Conservation (phyloP, 2,113 vertebrate genomes). For the Neoarius graeffei region DNA sequence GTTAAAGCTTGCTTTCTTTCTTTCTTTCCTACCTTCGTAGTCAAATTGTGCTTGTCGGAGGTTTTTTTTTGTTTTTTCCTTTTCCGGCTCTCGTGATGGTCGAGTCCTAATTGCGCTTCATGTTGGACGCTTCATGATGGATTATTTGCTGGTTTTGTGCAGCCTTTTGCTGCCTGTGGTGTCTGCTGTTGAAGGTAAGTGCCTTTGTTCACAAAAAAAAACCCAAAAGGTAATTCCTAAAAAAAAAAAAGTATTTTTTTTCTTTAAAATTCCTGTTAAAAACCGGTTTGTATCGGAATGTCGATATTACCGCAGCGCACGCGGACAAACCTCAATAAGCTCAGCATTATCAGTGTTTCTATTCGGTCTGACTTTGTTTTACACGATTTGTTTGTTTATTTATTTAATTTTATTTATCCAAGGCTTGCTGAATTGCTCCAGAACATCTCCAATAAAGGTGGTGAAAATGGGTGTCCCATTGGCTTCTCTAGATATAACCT, state of each 20-base stretch:
- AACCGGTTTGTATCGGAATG: conserved; percentile 21
- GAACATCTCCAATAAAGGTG: not conserved
- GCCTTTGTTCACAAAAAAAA: conserved; percentile 31
- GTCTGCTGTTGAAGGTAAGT: conserved; percentile 77
- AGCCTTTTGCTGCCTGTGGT: conserved; percentile 73
- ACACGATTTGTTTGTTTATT: not conserved
- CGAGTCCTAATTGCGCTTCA: conserved; percentile 68
- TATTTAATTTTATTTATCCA: not conserved
- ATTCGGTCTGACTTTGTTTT: not conserved
- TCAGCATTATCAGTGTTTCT: not conserved
- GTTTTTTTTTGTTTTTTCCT: conserved; percentile 11
- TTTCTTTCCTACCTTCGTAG: not conserved
- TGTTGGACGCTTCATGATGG: conserved; percentile 79
- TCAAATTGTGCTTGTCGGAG: conserved; percentile 17
- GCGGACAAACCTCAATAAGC: not conserved
- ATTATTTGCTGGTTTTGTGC: conserved; percentile 79
- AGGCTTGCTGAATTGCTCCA: no score
- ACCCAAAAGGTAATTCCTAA: not conserved
- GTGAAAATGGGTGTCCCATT: not conserved
- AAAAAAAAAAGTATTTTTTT: not conserved
- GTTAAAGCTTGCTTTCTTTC: not conserved
- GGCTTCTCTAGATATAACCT: not conserved
- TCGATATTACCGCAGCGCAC: not conserved
- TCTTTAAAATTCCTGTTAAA: not conserved
- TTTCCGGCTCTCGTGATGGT: conserved; percentile 45